Conservation (phyloP, 2,113 vertebrate species). For the Seriola aureovittata region DNA sequence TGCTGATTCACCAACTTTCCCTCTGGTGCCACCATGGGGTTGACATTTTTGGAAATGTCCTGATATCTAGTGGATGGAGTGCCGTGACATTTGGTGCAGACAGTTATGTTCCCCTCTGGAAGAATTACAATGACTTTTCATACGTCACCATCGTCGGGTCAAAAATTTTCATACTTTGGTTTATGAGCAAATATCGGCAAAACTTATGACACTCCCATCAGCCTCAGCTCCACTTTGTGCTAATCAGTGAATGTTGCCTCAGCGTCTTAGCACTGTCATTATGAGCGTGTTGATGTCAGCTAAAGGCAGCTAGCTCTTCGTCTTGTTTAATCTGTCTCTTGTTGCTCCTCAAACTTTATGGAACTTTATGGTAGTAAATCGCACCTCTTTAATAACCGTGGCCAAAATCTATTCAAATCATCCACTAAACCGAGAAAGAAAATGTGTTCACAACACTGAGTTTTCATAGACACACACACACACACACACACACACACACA, state of each 20-base stretch:
- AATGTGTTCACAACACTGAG: not conserved
- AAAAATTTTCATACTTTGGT: not conserved
- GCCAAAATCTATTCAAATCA: not conserved
- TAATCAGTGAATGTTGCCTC: not conserved
- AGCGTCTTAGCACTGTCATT: not conserved
- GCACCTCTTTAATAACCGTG: not conserved
- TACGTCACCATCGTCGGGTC: not conserved
- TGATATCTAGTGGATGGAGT: not conserved
- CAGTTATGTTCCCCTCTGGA: not conserved
- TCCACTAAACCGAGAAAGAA: slow-evolving; percentile 2
- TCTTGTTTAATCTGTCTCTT: not conserved
- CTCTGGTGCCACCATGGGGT: not conserved
- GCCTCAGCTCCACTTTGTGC: too few relatives aligned
- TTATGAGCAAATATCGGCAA: not conserved
- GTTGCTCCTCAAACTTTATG: not conserved
- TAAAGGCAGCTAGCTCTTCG: not conserved
- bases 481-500: not conserved
- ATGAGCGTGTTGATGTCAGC: not conserved
- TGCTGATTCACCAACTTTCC: not conserved
- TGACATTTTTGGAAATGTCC: not conserved
- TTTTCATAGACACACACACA: not conserved
- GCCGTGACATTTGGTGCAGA: not conserved
- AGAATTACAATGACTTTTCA: not conserved
- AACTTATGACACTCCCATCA: too few relatives aligned
- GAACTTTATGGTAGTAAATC: not conserved